Evolutionary conservation across 2,888 invertebrate species (phyloP).

Genomic region (Dilophus febrilis): DNA sequence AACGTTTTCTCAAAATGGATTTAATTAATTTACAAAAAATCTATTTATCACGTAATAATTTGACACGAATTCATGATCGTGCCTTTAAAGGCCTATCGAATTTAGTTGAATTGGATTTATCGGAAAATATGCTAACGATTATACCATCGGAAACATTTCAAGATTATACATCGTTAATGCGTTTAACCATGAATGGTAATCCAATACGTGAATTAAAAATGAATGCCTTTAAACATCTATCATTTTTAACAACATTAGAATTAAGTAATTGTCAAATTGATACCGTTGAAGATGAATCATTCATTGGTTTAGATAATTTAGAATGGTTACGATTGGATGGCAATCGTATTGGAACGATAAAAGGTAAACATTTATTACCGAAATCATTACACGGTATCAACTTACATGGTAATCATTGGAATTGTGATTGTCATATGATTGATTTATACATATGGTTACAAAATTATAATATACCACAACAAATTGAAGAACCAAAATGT

Average conservation of each 20-base stretch:
- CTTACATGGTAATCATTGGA: slow-evolving; percentile 75
- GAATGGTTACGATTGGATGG: slow-evolving; percentile 74
- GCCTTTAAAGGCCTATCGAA: slow-evolving; percentile 74
- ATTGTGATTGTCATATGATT: slow-evolving; percentile 68
- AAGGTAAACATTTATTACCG: slow-evolving; percentile 54
- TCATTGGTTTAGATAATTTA: slow-evolving; percentile 60
- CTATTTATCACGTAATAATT: slow-evolving; percentile 59
- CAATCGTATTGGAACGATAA: slow-evolving; percentile 57
- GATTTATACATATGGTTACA: slow-evolving; percentile 63
- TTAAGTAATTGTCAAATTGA: slow-evolving; percentile 66
- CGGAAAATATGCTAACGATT: slow-evolving; percentile 58
- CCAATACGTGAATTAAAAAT: slow-evolving; percentile 56
- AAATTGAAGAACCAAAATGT: slow-evolving; percentile 63
- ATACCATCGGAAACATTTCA: slow-evolving; percentile 65
- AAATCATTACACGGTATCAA: slow-evolving; percentile 61
- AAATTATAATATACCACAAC: slow-evolving; percentile 58
- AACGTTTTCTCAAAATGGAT: slow-evolving; percentile 61
- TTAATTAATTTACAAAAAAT: slow-evolving; percentile 77
- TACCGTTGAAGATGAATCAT: slow-evolving; percentile 59
- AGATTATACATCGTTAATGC: slow-evolving; percentile 66
- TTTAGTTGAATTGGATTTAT: slow-evolving; percentile 74
- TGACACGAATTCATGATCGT: slow-evolving; percentile 59
- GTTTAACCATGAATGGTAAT: slow-evolving; percentile 63
- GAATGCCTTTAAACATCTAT: slow-evolving; percentile 55
- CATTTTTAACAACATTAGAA: slow-evolving; percentile 63